Conservation (phyloP, 1,140 invertebrate species). For the Solenopsis invicta region DNA sequence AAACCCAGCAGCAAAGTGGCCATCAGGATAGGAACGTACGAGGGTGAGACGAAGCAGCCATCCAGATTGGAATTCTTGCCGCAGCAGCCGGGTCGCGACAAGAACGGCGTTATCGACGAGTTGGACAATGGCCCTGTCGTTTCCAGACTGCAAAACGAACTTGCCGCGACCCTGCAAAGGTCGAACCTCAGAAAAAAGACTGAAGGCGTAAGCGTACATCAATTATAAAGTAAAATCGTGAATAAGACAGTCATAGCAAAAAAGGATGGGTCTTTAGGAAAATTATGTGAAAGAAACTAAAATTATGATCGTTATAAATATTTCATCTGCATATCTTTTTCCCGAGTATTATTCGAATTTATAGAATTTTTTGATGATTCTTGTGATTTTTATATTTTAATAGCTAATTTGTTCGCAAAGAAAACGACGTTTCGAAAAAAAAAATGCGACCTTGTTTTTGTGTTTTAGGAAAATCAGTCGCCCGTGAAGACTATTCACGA, state of each 20-base stretch:
- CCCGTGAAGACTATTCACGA: slow-evolving; percentile 59
- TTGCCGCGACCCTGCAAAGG: slow-evolving; percentile 91
- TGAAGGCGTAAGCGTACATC: slow-evolving; percentile 88
- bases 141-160: slow-evolving; percentile 91
- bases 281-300: not conserved
- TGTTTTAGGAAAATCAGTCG: slow-evolving; percentile 67
- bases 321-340: not conserved
- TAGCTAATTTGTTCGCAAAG: not conserved
- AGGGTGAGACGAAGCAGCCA: slow-evolving; percentile 88
- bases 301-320: not conserved
- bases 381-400: not conserved
- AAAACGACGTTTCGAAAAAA: not conserved
- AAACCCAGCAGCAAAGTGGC: slow-evolving; percentile 80
- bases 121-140: slow-evolving; percentile 85
- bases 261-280: not conserved
- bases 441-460: slow-evolving; percentile 12
- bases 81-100: slow-evolving; percentile 78
- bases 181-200: slow-evolving; percentile 91
- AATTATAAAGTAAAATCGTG: not conserved
- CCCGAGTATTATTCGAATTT: not conserved
- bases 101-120: slow-evolving; percentile 74
- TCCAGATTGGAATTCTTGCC: slow-evolving; percentile 90
- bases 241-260: not conserved
- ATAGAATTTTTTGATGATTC: not conserved
- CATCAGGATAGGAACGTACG: slow-evolving; percentile 84